Evolutionary conservation across 2,797 vertebrate species (phyloP).

Genomic region (Microcaecilia unicolor): DNA sequence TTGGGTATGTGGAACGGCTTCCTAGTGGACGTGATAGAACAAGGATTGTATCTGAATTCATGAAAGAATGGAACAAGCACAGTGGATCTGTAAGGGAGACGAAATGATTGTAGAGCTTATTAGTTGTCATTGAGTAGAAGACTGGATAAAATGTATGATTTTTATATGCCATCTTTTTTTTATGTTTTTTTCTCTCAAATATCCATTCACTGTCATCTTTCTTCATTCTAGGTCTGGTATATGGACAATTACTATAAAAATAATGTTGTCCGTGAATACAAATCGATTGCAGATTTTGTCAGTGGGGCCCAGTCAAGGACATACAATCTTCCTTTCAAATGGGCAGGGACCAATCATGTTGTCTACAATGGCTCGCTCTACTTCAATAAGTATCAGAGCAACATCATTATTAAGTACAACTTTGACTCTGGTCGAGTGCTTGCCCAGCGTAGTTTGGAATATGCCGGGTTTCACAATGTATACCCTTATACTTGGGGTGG

Average conservation of each 20-base stretch:
- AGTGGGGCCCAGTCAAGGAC: conserved; percentile 84
- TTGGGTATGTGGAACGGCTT: too few relatives aligned
- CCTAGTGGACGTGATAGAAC: too few relatives aligned
- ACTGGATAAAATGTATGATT: too few relatives aligned
- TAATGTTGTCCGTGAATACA: conserved; percentile 92
- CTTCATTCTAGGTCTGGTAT: conserved; percentile 81
- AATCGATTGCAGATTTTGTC: conserved; percentile 82
- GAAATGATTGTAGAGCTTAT: too few relatives aligned
- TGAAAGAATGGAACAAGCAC: too few relatives aligned
- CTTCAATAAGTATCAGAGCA: conserved; percentile 98
- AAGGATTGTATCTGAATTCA: too few relatives aligned
- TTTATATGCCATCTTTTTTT: too few relatives aligned
- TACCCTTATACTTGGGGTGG: conserved; percentile 97
- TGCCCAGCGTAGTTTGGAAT: conserved; percentile 85
- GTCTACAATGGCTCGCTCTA: conserved; percentile 95
- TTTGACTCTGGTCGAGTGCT: conserved; percentile 82
- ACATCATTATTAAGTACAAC: conserved; percentile 95
- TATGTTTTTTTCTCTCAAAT: too few relatives aligned
- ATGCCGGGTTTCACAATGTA: conserved; percentile 93
- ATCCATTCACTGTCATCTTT: too few relatives aligned
- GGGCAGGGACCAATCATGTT: conserved; percentile 95
- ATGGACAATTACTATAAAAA: conserved; percentile 97
- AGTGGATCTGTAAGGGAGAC: too few relatives aligned
- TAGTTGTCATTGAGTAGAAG: too few relatives aligned
- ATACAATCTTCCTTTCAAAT: conserved; percentile 94